These are phyloP conservation scores for Epinephelus coioides DNA, from an alignment of 2,797 vertebrate genomes.

Conservation along the genomic window DNA sequence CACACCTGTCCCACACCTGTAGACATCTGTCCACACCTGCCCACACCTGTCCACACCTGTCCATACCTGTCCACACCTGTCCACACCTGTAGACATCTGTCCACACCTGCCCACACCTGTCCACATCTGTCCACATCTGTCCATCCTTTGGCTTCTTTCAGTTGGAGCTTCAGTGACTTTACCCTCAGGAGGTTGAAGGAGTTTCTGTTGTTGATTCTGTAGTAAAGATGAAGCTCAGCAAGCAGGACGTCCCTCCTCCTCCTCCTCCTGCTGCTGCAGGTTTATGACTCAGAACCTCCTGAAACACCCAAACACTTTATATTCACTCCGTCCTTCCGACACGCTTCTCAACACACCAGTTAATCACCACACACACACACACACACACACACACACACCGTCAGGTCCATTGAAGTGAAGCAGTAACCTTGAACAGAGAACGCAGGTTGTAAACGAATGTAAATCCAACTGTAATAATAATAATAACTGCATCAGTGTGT, in stretches of 20 bases:
- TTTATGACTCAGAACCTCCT: slow-evolving; percentile 57
- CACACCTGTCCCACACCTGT: too few relatives aligned
- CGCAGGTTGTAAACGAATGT: slow-evolving; percentile 48
- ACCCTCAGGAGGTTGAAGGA: too few relatives aligned
- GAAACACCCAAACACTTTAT: slow-evolving; percentile 56
- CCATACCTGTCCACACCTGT: accelerated
- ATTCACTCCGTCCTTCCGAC: slow-evolving; percentile 49
- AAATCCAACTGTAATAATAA: slow-evolving; percentile 48
- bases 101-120: too few relatives aligned
- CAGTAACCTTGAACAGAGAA: slow-evolving; percentile 60
- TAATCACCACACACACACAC: slow-evolving; percentile 72
- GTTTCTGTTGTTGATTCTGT: too few relatives aligned
- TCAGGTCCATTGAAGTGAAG: slow-evolving; percentile 35
- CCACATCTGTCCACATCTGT: too few relatives aligned
- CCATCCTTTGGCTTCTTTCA: too few relatives aligned
- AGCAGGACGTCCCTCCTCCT: slow-evolving; percentile 13
- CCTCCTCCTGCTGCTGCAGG: not conserved
- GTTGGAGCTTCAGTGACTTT: too few relatives aligned
- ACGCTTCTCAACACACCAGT: slow-evolving; percentile 43
- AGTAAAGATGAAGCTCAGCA: slow-evolving; percentile 27
- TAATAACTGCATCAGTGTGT: slow-evolving; percentile 3
- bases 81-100: too few relatives aligned
- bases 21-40: too few relatives aligned
- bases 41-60: too few relatives aligned
- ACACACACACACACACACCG: slow-evolving; percentile 7